Base-by-base conservation (phyloP, 2,797 vertebrate genomes). In the Eulemur rubriventer region DNA sequence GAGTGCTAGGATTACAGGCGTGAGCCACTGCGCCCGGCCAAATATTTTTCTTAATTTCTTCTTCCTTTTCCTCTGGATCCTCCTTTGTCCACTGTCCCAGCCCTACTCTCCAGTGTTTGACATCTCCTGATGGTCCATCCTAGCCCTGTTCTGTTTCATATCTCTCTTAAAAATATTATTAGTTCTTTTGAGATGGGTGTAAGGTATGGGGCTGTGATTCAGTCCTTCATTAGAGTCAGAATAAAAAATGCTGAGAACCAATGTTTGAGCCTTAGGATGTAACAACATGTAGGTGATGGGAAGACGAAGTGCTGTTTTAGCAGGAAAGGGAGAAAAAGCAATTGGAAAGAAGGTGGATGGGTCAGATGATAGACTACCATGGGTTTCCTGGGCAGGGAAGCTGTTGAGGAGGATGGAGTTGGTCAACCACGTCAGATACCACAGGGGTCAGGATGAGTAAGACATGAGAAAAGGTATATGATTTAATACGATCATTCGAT, bases 21-120 rank as follows among this genome's bases (percentile, higher is more conserved):
- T 46, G 43, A 46, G 43, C 43, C 43, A 46, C 43, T 0, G 9
- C 2, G 43, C 43, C 43, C 43, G 0, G 10, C 43, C 2, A 0
- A 46, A 46, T 46, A 46, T 46, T 89, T 88, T 89, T 82, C 22
- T 61, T 9, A 70, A 84, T 85, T 91, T 61, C 14, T 81, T 48
- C 46, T 82, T 86, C 20, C 24, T 79, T 92, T 78, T n/a, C 28
- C 28, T 61, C 8, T 48, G 2, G 16, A 10, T 81, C 28, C 4
- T 81, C 18, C 43, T 93, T 88, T 89, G 28, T 90, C 16, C 28
- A 8, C 6, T 57, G 41, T 41, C 35, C 8, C 30, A 76, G 10
- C 7, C 17, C 26, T 38, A 6, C 4, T 33, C 41, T 61, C 12
- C 35, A 76, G 2, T 18, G 33, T 79, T 46, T 86, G 46, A 20